Evolutionary conservation across 2,113 vertebrate genomes (phyloP), one percentile per base, ranked within the genome.

Genomic region (Eira barbara): DNA sequence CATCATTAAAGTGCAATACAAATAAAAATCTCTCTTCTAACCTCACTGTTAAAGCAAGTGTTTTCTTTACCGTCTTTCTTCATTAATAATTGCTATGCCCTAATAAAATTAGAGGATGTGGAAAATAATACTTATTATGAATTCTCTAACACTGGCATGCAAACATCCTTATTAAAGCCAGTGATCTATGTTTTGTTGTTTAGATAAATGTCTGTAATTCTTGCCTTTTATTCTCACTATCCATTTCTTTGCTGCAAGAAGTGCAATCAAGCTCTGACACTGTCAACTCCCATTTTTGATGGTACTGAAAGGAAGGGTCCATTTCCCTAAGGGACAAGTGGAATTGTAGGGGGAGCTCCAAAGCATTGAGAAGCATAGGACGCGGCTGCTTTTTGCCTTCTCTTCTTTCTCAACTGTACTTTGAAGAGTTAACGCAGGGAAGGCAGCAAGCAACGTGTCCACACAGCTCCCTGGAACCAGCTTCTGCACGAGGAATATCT

Each of bases 31-130:
- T 94, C 17, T 74, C 9, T 49, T 69, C n/a, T 69, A 93, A 81
- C 31, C 39, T 86, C 96, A 93, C 87, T 89, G 59, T 82, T 96
- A 94, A 87, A 71, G 81, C 71, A 94, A 97, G 25, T 79, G 81
- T 92, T 98, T 96, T 80, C 90, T 83, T 74, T 95, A 29, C 81
- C 1, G 1, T 59, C 3, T 96, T 98, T 91, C 80, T 95, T 96
- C 82, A 91, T 97, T 98, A 98, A 97, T 97, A 97, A 98, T 97
- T 97, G 45, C 71, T 96, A 69, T 91, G 89, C 69, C 97, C 21
- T 98, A 97, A 97, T 98, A 98, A 98, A 98, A 98, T 96, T 94
- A 98, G 82, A 96, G 65, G 89, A 97, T 94, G 65, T 69, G 94
- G 87, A 94, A 98, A 98, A 93, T 97, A 97, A 92, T 95, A 65